Percentiles rank a stretch among this genome's conserved stretches.
Conservation (phyloP, 2,888 invertebrate species). For the Physocephala rufipes region DNA sequence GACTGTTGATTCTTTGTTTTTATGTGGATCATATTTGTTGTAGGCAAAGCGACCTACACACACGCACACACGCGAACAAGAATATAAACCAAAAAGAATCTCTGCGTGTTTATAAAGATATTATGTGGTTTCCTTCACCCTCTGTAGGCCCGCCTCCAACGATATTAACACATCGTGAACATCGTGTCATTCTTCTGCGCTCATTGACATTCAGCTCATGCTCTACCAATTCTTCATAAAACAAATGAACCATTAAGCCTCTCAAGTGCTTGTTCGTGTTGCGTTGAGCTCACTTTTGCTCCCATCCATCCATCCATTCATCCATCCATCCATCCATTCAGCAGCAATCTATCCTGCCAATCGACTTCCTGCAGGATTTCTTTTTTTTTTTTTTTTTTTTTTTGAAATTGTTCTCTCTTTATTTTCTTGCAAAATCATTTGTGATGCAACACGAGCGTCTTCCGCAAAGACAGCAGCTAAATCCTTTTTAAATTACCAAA, state of each 20-base stretch:
- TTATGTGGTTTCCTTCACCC: conserved; percentile 14
- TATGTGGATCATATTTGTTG: conserved; percentile 45
- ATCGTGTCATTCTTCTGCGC: neutral
- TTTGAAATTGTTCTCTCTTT: neutral
- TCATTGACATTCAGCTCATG: conserved; percentile 59
- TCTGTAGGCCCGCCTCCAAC: neutral
- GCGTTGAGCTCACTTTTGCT: conserved; percentile 14
- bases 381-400: neutral
- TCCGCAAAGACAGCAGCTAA: conserved; percentile 27
- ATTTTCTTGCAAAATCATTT: conserved; percentile 11
- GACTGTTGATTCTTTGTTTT: conserved; percentile 59
- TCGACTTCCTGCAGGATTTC: neutral
- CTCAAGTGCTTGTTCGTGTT: conserved; percentile 37
- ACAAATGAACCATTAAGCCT: conserved; percentile 64
- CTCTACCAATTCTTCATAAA: conserved; percentile 66
- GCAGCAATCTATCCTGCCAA: neutral
- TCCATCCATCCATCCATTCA: neutral
- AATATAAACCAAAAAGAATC: conserved; percentile 18
- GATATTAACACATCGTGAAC: neutral
- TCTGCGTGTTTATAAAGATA: neutral
- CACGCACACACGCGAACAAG: neutral
- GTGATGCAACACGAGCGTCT: conserved; percentile 32
- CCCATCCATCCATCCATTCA: neutral
- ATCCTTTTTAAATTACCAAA: conserved; percentile 36
- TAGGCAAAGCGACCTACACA: no score